Evolutionary conservation across 2,113 vertebrate species (phyloP).

Genomic region (Octodon degus): DNA sequence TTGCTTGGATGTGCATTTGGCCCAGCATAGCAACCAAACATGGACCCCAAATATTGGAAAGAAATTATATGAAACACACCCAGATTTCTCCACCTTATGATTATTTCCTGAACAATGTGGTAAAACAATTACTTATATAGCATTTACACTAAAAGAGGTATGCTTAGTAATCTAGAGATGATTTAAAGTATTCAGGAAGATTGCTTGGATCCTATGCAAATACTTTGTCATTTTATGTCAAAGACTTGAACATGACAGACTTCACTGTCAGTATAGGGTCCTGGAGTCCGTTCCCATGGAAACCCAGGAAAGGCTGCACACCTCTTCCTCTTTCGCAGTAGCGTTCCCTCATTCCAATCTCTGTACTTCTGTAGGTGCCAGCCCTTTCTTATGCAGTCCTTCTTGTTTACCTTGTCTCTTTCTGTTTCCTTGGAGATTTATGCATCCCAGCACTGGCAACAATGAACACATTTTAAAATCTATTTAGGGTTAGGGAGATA

Average conservation of each 20-base stretch:
- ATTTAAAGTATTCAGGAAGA: not conserved
- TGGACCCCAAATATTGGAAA: not conserved
- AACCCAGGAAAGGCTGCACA: not conserved
- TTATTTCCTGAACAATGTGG: not conserved
- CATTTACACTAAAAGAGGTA: not conserved
- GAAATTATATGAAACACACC: not conserved
- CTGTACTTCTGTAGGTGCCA: not conserved
- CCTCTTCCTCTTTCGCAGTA: not conserved
- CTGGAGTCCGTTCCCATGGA: not conserved
- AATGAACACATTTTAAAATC: not conserved
- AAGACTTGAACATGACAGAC: not conserved
- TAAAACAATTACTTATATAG: not conserved
- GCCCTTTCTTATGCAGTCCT: fast-evolving
- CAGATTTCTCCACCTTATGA: not conserved
- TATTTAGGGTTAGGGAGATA: not conserved
- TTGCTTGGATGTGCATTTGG: not conserved
- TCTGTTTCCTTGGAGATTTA: not conserved
- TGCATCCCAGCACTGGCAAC: not conserved
- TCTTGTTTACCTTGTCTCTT: not conserved
- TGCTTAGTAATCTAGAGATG: not conserved
- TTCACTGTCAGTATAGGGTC: not conserved
- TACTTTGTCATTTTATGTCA: not conserved
- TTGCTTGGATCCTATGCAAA: not conserved
- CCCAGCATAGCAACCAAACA: not conserved
- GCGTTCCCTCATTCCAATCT: not conserved